Evolutionary conservation across 2,888 invertebrate species (phyloP), one percentile per base, ranked within the genome.

Genomic region (Rhagium mordax): DNA sequence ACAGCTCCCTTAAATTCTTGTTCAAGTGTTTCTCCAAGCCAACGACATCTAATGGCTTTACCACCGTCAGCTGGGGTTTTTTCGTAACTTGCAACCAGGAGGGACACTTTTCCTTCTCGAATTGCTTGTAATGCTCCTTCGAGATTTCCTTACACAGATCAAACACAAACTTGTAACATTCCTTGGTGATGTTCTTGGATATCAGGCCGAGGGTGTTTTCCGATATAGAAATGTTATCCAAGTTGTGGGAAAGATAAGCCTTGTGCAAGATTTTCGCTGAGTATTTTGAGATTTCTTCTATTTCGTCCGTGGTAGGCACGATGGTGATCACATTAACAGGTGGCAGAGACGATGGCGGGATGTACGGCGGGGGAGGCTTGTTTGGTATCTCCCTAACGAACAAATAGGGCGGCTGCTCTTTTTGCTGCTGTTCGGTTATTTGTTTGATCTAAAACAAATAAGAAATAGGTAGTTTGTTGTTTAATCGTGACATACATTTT

Each of bases 311-410:
- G 0, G 87, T 84, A 0, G 90, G 90, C 13, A 89, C 83, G 18
- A 89, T 87, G 8, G 84, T 78, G 10, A 59, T 65, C 27, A 67
- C 53, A 2, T 74, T 70, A 20, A 85, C 84, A 7, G 85, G 84
- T 3, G 87, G 83, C 49, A 84, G 82, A 18, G 86, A 84, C 1
- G 81, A 79, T 0, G 93, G 93, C 6, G 93, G 93, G 0, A 92
- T 93, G 86, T 94, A 94, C 0, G 94, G 94, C 0, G 94, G 94
- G 1, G 94, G 94, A 8, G 94, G 93, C 83, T 94, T 94, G 84
- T 94, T 93, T 4, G 94, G 93, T 75, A 94, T 93, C 86, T 93
- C 93, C 59, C 93, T 87, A 53, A 92, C 88, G 84, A 89, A 93
- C 79, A 88, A 88, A 84, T 89, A 91, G 53, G 90, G 89, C 16